Percentiles rank a stretch among this genome's conserved stretches.
Evolutionary conservation across 2,888 invertebrate genomes (phyloP).

Genomic region (Mesorhabditis sp.): DNA sequence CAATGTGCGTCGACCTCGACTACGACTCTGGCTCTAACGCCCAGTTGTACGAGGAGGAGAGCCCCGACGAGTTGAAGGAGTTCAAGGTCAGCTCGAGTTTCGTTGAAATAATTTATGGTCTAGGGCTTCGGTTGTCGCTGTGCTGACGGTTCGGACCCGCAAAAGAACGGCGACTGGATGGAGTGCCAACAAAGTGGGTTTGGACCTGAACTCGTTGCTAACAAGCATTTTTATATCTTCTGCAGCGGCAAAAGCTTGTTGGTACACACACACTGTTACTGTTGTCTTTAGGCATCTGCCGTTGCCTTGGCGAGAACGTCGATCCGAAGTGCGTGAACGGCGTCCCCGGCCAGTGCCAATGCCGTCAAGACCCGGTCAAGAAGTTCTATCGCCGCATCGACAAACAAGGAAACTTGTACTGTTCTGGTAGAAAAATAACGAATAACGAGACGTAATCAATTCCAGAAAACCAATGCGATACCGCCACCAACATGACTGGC

Average conservation of each 20-base stretch:
- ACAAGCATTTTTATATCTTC: no score
- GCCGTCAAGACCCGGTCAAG: background rate
- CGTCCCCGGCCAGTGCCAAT: background rate
- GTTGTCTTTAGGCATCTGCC: background rate
- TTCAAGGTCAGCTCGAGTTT: background rate
- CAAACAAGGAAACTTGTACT: background rate
- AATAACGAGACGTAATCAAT: no score
- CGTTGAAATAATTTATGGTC: background rate
- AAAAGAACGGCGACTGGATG: background rate
- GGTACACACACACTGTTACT: no score
- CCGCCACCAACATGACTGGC: background rate
- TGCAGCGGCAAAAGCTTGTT: no score
- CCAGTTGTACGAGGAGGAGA: slow-evolving; percentile 1
- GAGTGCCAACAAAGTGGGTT: background rate
- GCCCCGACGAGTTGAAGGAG: slow-evolving; percentile 6
- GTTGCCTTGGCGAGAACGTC: background rate
- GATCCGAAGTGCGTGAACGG: slow-evolving; percentile 2
- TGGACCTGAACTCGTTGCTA: background rate
- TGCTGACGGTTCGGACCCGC: slow-evolving; percentile 5
- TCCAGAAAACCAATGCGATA: background rate
- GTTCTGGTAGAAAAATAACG: no score
- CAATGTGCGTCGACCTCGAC: slow-evolving; percentile 6
- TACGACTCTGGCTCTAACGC: background rate
- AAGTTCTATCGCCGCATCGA: background rate
- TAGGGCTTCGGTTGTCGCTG: slow-evolving; percentile 5